A percentile compares a stretch with the other conserved stretches of the same genome.
These are phyloP conservation scores for Bacillus rossius DNA, from an alignment of 1,140 invertebrate species.

Conservation along the genomic window DNA sequence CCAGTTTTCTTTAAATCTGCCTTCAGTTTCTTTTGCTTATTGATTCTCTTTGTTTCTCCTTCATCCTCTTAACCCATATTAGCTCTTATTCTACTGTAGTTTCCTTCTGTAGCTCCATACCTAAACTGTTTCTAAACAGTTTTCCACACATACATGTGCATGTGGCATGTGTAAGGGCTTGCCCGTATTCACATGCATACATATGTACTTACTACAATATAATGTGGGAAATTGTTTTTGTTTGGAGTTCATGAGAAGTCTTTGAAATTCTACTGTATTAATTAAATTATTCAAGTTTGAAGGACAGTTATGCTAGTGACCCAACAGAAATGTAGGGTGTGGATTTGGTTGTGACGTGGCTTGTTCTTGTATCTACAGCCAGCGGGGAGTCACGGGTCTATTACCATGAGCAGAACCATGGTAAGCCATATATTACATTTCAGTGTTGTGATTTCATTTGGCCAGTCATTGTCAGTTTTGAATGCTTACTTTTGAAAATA, in stretches of 20 bases:
- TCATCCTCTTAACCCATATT: too few species aligned
- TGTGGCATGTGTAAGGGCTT: too few species aligned
- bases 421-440: slow-evolving; percentile 42
- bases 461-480: not conserved
- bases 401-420: slow-evolving; percentile 60
- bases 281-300: not conserved
- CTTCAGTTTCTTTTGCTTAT: too few species aligned
- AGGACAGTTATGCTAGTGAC: not conserved
- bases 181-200: too few species aligned
- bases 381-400: slow-evolving; percentile 59
- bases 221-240: not conserved
- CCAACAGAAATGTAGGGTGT: not conserved
- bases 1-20: too few species aligned
- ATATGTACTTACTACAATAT: too few species aligned
- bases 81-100: too few species aligned
- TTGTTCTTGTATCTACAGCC: slow-evolving; percentile 45
- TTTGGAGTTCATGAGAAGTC: not conserved
- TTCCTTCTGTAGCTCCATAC: too few species aligned
- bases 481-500: too few species aligned
- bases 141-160: too few species aligned
- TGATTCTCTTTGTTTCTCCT: too few species aligned
- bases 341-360: not conserved
- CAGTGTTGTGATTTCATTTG: not conserved
- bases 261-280: not conserved
- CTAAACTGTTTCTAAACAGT: too few species aligned